These are phyloP conservation scores for Chironomus striatipennis DNA, from an alignment of 1,140 invertebrate genomes.

Conservation along the genomic window DNA sequence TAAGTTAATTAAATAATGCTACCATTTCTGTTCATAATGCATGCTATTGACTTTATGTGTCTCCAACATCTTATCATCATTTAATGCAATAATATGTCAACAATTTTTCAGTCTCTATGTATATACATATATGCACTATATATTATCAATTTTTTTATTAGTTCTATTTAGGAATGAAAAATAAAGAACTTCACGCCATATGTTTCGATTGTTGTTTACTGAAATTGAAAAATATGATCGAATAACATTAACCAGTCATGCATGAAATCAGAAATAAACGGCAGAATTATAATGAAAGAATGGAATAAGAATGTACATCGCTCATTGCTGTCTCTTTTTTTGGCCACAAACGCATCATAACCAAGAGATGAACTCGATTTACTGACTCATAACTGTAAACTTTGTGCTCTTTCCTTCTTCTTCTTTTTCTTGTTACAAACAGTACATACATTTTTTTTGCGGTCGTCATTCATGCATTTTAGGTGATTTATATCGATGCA, in stretches of 20 bases:
- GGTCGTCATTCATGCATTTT: slow-evolving; percentile 12
- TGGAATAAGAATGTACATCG: background rate
- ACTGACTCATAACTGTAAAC: background rate
- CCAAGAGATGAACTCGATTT: background rate
- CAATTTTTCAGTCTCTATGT: background rate
- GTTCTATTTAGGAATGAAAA: too few species aligned
- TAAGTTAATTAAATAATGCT: slow-evolving; percentile 10
- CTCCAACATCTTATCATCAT: background rate
- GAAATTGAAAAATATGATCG: background rate
- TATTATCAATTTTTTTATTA: background rate
- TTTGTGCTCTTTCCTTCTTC: background rate
- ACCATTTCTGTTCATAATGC: background rate
- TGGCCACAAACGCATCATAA: background rate
- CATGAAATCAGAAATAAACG: background rate
- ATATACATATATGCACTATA: background rate
- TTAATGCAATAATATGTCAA: slow-evolving; percentile 4
- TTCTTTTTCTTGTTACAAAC: background rate
- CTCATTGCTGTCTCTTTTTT: background rate
- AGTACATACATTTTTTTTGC: background rate
- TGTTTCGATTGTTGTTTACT: background rate
- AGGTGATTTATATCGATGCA: background rate
- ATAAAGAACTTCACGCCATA: background rate
- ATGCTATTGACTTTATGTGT: background rate
- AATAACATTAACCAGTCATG: background rate
- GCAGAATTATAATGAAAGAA: too few species aligned